These are phyloP conservation scores for Acrossocheilus fasciatus DNA, from an alignment of 2,797 vertebrate species.

Conservation along the genomic window DNA sequence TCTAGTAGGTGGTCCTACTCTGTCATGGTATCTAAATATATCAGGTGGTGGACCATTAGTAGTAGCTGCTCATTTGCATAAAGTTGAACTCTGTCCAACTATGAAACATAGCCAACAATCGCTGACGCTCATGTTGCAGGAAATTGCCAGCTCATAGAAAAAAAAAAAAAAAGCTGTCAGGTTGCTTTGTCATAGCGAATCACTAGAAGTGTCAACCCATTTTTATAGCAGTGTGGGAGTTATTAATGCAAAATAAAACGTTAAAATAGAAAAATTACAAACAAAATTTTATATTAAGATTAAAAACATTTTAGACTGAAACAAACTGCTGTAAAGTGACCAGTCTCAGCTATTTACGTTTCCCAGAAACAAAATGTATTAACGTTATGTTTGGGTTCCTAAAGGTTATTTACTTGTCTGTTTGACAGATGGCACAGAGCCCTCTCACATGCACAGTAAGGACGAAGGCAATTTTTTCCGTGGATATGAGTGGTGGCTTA, in stretches of 20 bases:
- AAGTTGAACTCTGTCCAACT: background rate
- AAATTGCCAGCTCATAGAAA: background rate
- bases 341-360: background rate
- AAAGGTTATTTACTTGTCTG: background rate
- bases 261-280: background rate
- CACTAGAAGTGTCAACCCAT: background rate
- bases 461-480: conserved; percentile 92
- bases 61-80: background rate
- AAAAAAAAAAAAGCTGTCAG: background rate
- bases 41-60: background rate
- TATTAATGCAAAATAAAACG: background rate
- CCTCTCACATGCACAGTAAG: conserved; percentile 94
- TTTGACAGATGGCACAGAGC: conserved; percentile 90
- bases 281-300: background rate
- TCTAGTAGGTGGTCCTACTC: background rate
- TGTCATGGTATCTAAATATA: background rate
- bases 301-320: background rate
- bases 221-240: background rate
- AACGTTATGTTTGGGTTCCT: background rate
- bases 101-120: background rate
- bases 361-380: background rate
- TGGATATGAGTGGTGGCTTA: conserved; percentile 99
- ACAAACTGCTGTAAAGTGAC: background rate
- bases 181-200: background rate
- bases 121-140: background rate